Evolutionary conservation across 92 coral and sea anemone species (phyloP), one percentile per base, ranked within the genome.

Genomic region (Porites rus): DNA sequence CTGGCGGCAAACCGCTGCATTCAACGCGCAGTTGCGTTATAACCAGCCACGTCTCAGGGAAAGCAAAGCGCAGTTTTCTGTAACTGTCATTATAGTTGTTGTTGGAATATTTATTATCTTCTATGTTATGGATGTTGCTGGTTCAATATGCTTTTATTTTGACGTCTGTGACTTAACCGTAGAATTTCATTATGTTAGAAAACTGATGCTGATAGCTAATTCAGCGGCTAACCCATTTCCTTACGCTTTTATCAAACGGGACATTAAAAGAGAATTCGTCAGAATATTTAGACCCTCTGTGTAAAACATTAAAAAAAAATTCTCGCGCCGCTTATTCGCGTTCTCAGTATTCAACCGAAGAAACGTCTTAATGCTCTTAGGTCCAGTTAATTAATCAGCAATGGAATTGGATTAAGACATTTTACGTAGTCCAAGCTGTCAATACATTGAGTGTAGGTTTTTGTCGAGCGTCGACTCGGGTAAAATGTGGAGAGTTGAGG

Each of bases 151-250:
- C 20, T 86, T 18, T 46, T 90, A 65, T 50, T 85, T 79, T 54
- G 82, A 78, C 19, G 74, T 78, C 17, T 89, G 92, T 56, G 22
- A 24, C 4, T 76, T 84, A 16, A 67, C 76, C 1, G 51, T 7
- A 5, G 61, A 43, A 19, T 67, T 75, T 60, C 65, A 28, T 11
- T 66, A 66, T 3, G 59, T 79, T 1, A 79, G 60, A 58, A 62
- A 79, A 38, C 73, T 91, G 5, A 80, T 91, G 22, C 61, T 86
- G 31, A 50, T 86, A 31, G 59, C 87, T 11, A 90, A 91, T 82
- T 86, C 91, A 21, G 90, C 88, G 18, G 91, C 66, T 18, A 86
- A 91, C 56, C 93, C 93, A 18, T 51, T 90, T 52, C 91, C 88
- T 14, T 90, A 90, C 52, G 93, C 91, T 10, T 72, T 90, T 43